Percentiles rank a stretch among this genome's conserved stretches.
Evolutionary conservation across 2,797 vertebrate species (phyloP).

Genomic region (Chrysolophus pictus): DNA sequence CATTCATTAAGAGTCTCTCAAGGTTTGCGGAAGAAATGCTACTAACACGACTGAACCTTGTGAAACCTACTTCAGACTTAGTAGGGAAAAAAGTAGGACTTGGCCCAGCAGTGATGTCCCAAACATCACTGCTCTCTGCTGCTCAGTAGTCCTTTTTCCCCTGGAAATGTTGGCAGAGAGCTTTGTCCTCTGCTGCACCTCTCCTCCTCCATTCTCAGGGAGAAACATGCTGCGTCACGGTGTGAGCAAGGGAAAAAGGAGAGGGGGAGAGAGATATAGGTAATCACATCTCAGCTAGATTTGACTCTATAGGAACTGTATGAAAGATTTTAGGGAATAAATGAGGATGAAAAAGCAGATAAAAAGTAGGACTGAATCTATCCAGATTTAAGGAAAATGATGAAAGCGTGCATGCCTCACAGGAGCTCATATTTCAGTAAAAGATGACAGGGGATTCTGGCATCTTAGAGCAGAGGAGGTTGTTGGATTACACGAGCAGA

Average conservation of each 20-base stretch:
- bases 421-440: slow-evolving; percentile 13
- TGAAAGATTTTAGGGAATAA: neutral
- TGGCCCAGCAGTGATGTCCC: neutral
- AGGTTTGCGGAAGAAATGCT: neutral
- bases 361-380: neutral
- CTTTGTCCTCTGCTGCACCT: neutral
- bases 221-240: neutral
- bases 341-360: neutral
- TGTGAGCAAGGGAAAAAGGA: neutral
- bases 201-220: neutral
- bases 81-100: neutral
- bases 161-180: slow-evolving; percentile 7
- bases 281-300: neutral
- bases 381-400: neutral
- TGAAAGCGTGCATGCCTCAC: neutral
- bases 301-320: neutral
- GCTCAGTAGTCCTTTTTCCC: neutral
- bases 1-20: neutral
- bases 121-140: neutral
- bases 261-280: neutral
- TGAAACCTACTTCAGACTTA: neutral
- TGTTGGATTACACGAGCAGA: neutral
- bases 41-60: neutral
- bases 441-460: neutral
- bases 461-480: neutral